Evolutionary conservation across 2,888 invertebrate species (phyloP).

Genomic region (Macaria notata): DNA sequence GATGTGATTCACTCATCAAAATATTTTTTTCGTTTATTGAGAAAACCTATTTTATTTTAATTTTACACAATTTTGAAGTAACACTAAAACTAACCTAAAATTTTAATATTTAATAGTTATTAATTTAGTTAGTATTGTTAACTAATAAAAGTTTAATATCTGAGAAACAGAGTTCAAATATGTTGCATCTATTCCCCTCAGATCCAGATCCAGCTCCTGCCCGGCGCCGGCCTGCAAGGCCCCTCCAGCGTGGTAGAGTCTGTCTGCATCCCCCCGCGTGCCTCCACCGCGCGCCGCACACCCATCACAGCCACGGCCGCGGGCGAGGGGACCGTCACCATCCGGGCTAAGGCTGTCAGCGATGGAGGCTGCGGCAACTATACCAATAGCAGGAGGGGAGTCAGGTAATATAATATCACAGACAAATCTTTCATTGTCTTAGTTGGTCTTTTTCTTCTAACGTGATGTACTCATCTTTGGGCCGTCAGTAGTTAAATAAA

Average conservation of each 20-base stretch:
- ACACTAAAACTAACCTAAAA: no score
- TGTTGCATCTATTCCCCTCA: slow-evolving; percentile 25
- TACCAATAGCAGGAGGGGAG: slow-evolving; percentile 31
- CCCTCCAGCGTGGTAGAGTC: slow-evolving; percentile 41
- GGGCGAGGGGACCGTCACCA: slow-evolving; percentile 39
- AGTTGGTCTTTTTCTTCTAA: no score
- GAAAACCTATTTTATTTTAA: no score
- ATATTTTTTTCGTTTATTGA: background rate
- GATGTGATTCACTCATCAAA: background rate
- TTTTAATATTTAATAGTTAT: no score
- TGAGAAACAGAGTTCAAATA: no score
- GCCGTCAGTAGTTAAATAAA: no score
- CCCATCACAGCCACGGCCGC: slow-evolving; percentile 41
- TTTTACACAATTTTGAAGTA: no score
- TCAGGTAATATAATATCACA: slow-evolving; percentile 31
- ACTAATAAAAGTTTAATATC: no score
- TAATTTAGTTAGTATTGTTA: no score
- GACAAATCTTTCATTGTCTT: no score
- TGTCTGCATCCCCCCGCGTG: slow-evolving; percentile 49
- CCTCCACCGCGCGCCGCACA: slow-evolving; percentile 49
- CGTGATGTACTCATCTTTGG: no score
- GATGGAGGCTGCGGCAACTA: slow-evolving; percentile 47
- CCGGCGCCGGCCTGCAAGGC: slow-evolving; percentile 83
- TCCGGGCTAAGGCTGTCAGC: slow-evolving; percentile 41
- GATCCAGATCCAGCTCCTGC: slow-evolving; percentile 59